Evolutionary conservation across 1,140 invertebrate genomes (phyloP), one percentile per base, ranked within the genome.

Genomic region (Oryctes rhinoceros): DNA sequence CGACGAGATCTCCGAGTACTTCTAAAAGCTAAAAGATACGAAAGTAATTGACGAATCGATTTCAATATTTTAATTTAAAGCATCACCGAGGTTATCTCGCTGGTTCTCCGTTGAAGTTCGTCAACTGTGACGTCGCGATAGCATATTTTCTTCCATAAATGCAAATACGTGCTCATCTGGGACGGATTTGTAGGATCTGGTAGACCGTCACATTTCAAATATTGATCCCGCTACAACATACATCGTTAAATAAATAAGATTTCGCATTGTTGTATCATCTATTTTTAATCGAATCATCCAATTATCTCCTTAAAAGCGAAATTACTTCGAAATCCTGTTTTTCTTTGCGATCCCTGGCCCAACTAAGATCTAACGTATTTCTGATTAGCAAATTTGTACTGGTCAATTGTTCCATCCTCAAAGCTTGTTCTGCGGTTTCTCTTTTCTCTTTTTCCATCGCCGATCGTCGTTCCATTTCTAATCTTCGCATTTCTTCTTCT

Each of bases 101-200:
- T 76, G 15, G 89, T 88, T 30, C 88, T 81, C 7, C 83, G 83
- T 0, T 87, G 83, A 18, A 82, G 83, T 35, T 87, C 85, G 24
- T 88, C 84, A 79, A 91, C 89, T 1, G 86, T 88, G 13, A 88
- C 86, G 5, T 86, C 80, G 3, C 90, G 24, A 30, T 30, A 85
- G 3, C 90, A 86, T 59, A 89, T 86, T 78, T 89, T 82, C 39
- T 89, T 87, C 92, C 92, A 92, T 9, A 92, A 85, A 83, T 91
- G 92, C 7, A 93, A 85, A 80, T 92, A 93, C 1, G 90, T 91
- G 76, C 92, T 91, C 84, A 93, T 87, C 76, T 92, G 88, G 4
- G 89, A 86, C 10, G 90, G 86, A 81, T 88, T 88, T 5, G 86
- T 87, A 0, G 92, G 90, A 85, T 92, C 90, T 0, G 92, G 92